Evolutionary conservation across 2,113 vertebrate genomes (phyloP).

Genomic region (Neogale vison): DNA sequence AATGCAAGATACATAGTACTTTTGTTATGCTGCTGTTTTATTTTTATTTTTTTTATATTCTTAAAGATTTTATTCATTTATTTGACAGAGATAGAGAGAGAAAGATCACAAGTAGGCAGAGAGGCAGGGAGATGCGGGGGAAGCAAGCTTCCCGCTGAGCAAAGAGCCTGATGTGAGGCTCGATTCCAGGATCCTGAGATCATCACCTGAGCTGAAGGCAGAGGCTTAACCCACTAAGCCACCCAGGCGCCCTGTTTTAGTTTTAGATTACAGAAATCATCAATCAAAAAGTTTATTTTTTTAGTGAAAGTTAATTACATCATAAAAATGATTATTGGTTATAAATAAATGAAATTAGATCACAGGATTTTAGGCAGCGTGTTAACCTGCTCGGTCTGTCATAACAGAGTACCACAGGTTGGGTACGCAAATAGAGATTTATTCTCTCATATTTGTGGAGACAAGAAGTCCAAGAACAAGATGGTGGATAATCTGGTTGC

Average conservation of each 20-base stretch:
- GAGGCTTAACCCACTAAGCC: too few relatives aligned
- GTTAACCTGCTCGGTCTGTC: background rate
- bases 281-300: background rate
- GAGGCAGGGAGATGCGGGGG: too few relatives aligned
- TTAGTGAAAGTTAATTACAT: constrained; percentile 18
- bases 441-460: constrained; percentile 10
- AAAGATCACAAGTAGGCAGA: too few relatives aligned
- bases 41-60: background rate
- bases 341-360: constrained; percentile 16
- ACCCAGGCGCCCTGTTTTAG: background rate
- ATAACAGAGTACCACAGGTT: background rate
- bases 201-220: too few relatives aligned
- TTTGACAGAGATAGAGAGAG: too few relatives aligned
- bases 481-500: background rate
- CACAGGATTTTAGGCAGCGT: background rate
- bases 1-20: background rate
- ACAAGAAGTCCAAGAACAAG: background rate
- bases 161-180: too few relatives aligned
- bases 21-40: background rate
- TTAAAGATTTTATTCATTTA: too few relatives aligned
- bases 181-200: too few relatives aligned
- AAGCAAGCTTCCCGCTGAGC: too few relatives aligned
- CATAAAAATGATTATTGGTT: background rate
- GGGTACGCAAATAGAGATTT: background rate
- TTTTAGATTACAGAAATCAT: background rate